A percentile compares a stretch with the other conserved stretches of the same genome.
Conservation (phyloP, 2,888 invertebrate species). For the Lissonota sp. region DNA sequence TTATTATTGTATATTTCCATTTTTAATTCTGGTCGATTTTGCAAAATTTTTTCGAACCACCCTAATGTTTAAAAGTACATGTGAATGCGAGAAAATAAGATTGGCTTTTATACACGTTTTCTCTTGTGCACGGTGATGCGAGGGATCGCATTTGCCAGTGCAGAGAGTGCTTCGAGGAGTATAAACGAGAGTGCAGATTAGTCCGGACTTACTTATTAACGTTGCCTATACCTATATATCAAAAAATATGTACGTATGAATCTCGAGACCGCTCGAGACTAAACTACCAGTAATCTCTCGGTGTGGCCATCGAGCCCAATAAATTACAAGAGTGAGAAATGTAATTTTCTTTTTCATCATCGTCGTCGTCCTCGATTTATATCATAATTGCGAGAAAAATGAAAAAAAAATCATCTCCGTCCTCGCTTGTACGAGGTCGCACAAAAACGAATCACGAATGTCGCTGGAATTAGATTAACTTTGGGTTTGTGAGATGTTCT, state of each 20-base stretch:
- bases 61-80: not conserved
- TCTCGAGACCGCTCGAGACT: conserved; percentile 29
- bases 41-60: no score
- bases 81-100: conserved; percentile 22
- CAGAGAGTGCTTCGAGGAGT: conserved; percentile 52
- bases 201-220: conserved; percentile 51
- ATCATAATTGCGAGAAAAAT: conserved; percentile 42
- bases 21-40: no score
- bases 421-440: no score
- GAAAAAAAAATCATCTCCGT: no score
- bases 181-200: conserved; percentile 63
- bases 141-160: conserved; percentile 12
- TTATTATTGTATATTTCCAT: no score
- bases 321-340: conserved; percentile 57
- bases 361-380: conserved; percentile 42
- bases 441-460: no score
- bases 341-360: conserved; percentile 46
- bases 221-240: conserved; percentile 13
- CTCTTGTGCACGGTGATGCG: not conserved
- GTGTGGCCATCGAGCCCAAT: conserved; percentile 58
- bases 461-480: no score
- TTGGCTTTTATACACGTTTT: conserved; percentile 25
- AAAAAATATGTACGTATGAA: conserved; percentile 23
- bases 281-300: conserved; percentile 43
- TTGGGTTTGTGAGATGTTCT: no score